A percentile compares a stretch with the other conserved stretches of the same genome.
Conservation (phyloP, 2,113 vertebrate species). For the Arothron firmamentum region DNA sequence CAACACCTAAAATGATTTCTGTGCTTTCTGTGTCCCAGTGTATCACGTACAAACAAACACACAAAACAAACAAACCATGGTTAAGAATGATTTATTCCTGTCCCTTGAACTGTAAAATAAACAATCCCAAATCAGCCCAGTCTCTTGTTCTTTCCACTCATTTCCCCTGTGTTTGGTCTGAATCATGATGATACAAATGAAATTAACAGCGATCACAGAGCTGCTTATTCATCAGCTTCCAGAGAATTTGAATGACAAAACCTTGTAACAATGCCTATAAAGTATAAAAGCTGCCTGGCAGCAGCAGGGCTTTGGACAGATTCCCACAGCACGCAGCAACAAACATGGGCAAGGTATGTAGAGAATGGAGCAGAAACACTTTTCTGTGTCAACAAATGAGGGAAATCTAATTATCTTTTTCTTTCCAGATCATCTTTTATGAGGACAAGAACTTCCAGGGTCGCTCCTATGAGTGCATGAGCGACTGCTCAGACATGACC, state of each 20-base stretch:
- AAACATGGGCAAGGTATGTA: conserved; percentile 70
- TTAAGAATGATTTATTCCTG: too few species aligned
- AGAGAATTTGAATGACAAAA: conserved; percentile 72
- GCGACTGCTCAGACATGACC: conserved; percentile 66
- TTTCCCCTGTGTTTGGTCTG: conserved; percentile 39
- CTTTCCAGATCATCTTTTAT: conserved; percentile 62
- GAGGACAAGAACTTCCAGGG: conserved; percentile 73
- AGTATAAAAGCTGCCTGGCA: conserved; percentile 69
- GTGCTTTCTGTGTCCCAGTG: too few species aligned
- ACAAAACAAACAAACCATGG: too few species aligned
- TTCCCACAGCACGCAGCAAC: conserved; percentile 60
- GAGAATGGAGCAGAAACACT: conserved; percentile 3
- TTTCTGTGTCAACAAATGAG: neutral
- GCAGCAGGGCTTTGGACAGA: conserved; percentile 63
- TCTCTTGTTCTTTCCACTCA: conserved; percentile 26
- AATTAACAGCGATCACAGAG: conserved; percentile 63
- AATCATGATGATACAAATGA: conserved; percentile 53
- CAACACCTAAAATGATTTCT: too few species aligned
- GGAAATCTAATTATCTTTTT: neutral
- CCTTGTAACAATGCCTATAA: conserved; percentile 46
- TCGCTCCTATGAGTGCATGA: conserved; percentile 64
- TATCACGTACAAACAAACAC: too few species aligned
- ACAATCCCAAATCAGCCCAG: conserved; percentile 12
- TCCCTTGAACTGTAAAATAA: conserved; percentile 7
- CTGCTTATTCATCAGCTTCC: conserved; percentile 73